Evolutionary conservation across 2,888 invertebrate species (phyloP).

Genomic region (Lasioglossum zephyrum): DNA sequence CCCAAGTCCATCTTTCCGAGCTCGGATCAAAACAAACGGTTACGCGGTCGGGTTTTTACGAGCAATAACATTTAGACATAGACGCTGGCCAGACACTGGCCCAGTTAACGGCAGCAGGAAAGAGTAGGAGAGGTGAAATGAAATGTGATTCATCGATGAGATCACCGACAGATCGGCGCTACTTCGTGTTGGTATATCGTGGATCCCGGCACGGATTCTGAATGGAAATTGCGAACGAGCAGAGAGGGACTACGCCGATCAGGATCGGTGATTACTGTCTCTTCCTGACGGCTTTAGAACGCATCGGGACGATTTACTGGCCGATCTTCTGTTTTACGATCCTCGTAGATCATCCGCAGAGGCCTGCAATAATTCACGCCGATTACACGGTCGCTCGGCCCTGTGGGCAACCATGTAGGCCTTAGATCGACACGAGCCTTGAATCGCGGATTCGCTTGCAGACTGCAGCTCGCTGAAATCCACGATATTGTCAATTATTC

Average conservation of each 20-base stretch:
- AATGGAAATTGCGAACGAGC: constrained; percentile 35
- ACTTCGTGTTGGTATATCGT: constrained; percentile 8
- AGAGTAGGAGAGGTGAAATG: not conserved
- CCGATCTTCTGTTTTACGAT: constrained; percentile 45
- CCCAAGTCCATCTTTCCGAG: not conserved
- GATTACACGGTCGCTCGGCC: constrained; percentile 27
- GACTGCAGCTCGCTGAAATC: not conserved
- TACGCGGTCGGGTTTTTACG: constrained; percentile 61
- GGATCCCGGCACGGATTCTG: constrained; percentile 10
- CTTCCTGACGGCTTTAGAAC: constrained; percentile 46
- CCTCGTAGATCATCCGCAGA: constrained; percentile 48
- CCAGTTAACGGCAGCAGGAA: constrained; percentile 52
- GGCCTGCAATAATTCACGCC: constrained; percentile 46
- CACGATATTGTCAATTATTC: not conserved
- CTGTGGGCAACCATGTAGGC: constrained; percentile 4
- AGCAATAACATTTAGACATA: constrained; percentile 64
- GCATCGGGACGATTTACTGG: constrained; percentile 47
- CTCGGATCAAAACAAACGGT: constrained; percentile 42
- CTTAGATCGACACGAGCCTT: constrained; percentile 7
- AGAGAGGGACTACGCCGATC: constrained; percentile 22
- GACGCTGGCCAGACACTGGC: constrained; percentile 72
- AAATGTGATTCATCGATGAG: constrained; percentile 45
- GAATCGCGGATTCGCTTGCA: not conserved
- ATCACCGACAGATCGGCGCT: constrained; percentile 26
- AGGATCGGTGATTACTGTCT: constrained; percentile 40